Evolutionary conservation across 1,140 invertebrate genomes (phyloP), one percentile per base, ranked within the genome.

Genomic region (Hyposmocoma kahamanoa): DNA sequence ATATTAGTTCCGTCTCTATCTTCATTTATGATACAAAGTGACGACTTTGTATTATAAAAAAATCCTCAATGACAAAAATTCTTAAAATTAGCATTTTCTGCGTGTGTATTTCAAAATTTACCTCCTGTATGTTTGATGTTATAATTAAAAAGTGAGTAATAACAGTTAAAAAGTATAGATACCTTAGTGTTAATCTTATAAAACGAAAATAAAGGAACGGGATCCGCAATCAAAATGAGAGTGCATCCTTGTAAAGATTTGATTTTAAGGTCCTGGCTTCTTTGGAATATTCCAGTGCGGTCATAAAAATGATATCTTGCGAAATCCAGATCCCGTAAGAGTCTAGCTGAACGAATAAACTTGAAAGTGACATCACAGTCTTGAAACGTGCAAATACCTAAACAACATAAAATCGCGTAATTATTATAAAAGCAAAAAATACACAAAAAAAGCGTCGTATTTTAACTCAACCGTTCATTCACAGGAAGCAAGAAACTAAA

Each of bases 241-340:
- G 88, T 89, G 43, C 89, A 91, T 21, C 90, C 89, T 77, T 92
- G 90, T 10, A 91, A 84, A 0, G 89, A 89, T 15, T 86, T 73
- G 8, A 90, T 89, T 11, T 83, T 80, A 26, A 68, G 60, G 28
- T 86, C 78, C n/a, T 39, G 42, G 24, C 92, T 88, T n/a, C 82
- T 78, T 0, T 51, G 52, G 34, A 90, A 91, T 11, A 92, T 80
- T 9, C 91, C 90, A 11, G 87, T 88, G 48, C 86, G 71, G 26
- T 90, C 88, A 49, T 91, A 92, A 59, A 89, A 92, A 46, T 91
- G 87, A 59, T 92, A 92, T 17, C 92, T 85, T 3, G 90, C 92
- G 64, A 94, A 93, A 65, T 94, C 92, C 47, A 93, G 75, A 62
- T 94, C 92, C 10, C 92, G 82, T 4, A 93, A 54, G 43, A 92